Conservation (phyloP, 2,113 vertebrate genomes). For the Leucopternis melanops region DNA sequence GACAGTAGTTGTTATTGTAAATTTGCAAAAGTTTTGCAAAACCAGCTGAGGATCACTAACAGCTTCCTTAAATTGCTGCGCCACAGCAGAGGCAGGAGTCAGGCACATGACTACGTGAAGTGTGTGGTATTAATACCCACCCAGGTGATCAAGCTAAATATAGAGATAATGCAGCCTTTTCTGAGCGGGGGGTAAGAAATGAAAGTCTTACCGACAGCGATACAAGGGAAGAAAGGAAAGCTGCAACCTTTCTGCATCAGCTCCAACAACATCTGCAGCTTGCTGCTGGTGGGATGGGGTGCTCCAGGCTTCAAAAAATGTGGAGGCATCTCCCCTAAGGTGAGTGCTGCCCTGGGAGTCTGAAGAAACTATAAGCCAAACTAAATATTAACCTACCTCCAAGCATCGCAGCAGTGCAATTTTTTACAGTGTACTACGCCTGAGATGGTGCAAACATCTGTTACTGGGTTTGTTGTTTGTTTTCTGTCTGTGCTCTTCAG, state of each 20-base stretch:
- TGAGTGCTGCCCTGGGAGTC: background rate
- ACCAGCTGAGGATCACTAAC: background rate
- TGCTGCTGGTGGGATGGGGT: background rate
- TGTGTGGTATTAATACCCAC: background rate
- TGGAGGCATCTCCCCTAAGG: background rate
- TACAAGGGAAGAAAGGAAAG: background rate
- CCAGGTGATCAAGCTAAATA: background rate
- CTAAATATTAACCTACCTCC: background rate
- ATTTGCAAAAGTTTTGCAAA: background rate
- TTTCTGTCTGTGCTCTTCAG: background rate
- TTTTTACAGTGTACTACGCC: rapidly evolving
- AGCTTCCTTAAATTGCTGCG: background rate
- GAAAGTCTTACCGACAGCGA: background rate
- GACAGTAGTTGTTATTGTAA: background rate
- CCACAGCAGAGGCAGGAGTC: background rate
- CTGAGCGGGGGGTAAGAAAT: background rate
- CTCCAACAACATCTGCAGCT: background rate
- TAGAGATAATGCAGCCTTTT: background rate
- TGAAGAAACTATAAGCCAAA: background rate
- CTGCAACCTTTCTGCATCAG: background rate
- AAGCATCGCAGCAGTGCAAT: background rate
- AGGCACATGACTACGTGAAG: background rate
- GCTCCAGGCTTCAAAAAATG: background rate
- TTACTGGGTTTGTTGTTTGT: background rate
- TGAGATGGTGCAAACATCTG: background rate